Evolutionary conservation across 2,888 invertebrate genomes (phyloP).

Genomic region (Cephus sareptanus): DNA sequence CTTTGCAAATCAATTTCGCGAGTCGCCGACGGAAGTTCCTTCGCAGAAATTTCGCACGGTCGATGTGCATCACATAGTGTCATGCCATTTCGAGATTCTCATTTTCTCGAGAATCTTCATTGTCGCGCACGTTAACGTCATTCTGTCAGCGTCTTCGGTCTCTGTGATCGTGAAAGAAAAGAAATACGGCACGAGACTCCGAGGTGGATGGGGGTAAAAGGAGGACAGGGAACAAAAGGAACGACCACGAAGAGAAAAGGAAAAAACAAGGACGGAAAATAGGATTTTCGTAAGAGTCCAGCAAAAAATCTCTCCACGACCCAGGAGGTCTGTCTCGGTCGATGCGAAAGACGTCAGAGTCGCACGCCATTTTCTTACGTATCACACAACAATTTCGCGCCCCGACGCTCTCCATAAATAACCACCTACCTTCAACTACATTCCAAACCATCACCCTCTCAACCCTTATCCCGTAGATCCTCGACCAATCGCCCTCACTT

Average conservation of each 20-base stretch:
- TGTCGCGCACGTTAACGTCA: background rate
- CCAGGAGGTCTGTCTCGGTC: background rate
- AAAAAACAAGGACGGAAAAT: background rate
- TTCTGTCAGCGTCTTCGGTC: background rate
- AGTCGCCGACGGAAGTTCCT: background rate
- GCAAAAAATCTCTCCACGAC: background rate
- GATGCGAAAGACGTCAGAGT: slow-evolving; percentile 8
- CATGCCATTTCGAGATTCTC: background rate
- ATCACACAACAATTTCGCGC: slow-evolving; percentile 36
- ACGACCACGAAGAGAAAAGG: background rate
- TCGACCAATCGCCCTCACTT: slow-evolving; percentile 14
- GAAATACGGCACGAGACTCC: background rate
- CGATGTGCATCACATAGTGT: background rate
- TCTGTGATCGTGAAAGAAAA: background rate
- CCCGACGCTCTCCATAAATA: slow-evolving; percentile 39
- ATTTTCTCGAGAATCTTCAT: background rate
- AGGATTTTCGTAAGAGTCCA: background rate
- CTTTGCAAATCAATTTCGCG: background rate
- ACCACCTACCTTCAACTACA: slow-evolving; percentile 18
- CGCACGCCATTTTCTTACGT: background rate
- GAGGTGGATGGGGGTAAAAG: background rate
- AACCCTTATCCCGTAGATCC: slow-evolving; percentile 4
- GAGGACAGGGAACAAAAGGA: background rate
- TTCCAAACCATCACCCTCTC: slow-evolving; percentile 15
- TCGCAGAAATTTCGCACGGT: background rate